These are phyloP conservation scores for Cygnus olor DNA, from an alignment of 2,797 vertebrate genomes.

Conservation along the genomic window DNA sequence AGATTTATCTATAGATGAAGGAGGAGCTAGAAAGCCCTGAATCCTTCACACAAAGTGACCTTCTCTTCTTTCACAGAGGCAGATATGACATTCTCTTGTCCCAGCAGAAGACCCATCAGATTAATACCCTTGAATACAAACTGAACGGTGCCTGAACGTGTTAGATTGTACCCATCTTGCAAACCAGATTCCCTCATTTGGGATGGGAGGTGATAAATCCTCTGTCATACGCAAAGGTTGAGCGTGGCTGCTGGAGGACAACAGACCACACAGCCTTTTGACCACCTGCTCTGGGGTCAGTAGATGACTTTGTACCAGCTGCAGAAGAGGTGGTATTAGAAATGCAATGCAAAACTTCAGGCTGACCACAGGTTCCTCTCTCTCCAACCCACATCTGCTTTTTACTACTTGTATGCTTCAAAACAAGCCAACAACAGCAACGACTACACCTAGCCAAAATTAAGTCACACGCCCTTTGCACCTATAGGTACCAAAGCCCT, in stretches of 20 bases:
- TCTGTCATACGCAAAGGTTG: background rate
- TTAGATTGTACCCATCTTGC: background rate
- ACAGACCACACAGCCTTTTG: background rate
- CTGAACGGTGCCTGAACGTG: background rate
- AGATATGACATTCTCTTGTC: background rate
- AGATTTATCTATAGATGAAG: background rate
- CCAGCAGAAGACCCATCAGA: background rate
- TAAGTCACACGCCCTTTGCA: background rate
- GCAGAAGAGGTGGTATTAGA: background rate
- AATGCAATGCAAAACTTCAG: background rate
- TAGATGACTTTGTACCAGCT: background rate
- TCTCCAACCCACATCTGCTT: background rate
- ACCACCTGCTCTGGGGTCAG: background rate
- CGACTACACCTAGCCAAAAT: background rate
- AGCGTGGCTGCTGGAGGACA: background rate
- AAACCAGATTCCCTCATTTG: background rate
- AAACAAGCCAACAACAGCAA: background rate
- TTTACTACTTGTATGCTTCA: background rate
- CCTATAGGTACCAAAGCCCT: background rate
- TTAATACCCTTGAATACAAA: background rate
- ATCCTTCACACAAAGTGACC: background rate
- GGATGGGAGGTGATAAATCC: background rate
- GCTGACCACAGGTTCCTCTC: background rate
- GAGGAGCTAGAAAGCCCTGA: background rate
- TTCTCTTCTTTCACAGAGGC: background rate